Base-by-base conservation (phyloP, 2,888 invertebrate species). In the Macrosiphum euphorbiae region DNA sequence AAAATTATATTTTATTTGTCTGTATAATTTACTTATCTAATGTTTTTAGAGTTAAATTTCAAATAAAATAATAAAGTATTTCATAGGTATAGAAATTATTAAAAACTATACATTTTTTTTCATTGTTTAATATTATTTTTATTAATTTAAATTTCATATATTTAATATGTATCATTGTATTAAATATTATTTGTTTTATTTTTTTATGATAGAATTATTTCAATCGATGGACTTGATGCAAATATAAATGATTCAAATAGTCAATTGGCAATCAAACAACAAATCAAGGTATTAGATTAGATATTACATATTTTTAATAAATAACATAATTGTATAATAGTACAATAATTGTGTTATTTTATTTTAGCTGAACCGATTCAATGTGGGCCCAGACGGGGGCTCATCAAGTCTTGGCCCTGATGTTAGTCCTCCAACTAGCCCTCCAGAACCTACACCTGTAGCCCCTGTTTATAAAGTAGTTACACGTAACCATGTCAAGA, bases 401-500 rank as follows among this genome's bases (percentile, higher is more conserved):
- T 94, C 94, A 84, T 94, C 94, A 58, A 94, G 94, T 91, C 94
- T 94, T 90, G 94, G 94, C 13, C 94, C 94, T 35, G 94, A 94
- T 90, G 94, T 94, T 67, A 94, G 94, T 58, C 94, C 94, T 89
- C 94, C 92, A 26, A 94, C 92, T 41, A 94, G 94, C 61, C 95
- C 95, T 89, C 95, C 95, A 92, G 95, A 95, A 93, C 95, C 94
- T 84, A 94, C 94, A 61, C 95, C 95, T 94, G 95, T 95, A 84
- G 95, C 95, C 67, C 95, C 95, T 35, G 95, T 95, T 47, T 95
- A 95, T 95, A 94, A 95, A 92, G 95, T 95, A 55, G 95, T 95
- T 78, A 95, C 95, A 8, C 95, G 95, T 44, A 94, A 94, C 35
- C 95, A 95, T 89, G 95, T 95, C 88, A 95, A 95, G 95, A 96